Base-by-base conservation (phyloP, 2,113 vertebrate genomes). In the Hippocampus barbouri region DNA sequence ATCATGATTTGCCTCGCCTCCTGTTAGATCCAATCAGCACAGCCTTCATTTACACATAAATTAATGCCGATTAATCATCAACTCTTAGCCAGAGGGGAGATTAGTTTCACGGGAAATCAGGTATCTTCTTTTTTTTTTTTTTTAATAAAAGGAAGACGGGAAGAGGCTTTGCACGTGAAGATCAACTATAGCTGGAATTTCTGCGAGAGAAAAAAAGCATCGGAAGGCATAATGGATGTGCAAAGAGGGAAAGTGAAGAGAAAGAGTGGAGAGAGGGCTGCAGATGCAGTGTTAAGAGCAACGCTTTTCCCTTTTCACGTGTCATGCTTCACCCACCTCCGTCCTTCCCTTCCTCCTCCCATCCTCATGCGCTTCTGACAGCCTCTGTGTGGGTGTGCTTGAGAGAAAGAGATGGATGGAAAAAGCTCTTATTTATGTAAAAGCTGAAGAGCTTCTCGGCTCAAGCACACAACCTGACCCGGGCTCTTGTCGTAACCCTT, bases 371-470 rank as follows among this genome's bases (percentile, higher is more conserved):
- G 91, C 84, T 86, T 90, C 85, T 91, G 89, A 91, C 91, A 90
- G 90, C 84, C 89, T 89, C 91, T 91, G 91, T 92, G 92, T 93
- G 91, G 91, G 92, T 88, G 91, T 91, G 87, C 81, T 87, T 86
- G 86, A 88, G 83, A 90, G 86, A 88, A 83, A 90, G 82, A 86
- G 85, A 83, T 82, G 69, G 78, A 85, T 81, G 85, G 81, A 87
- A 86, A 82, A 89, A 83, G 87, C 87, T 92, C 89, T 92, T 92
- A 88, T 91, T 90, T 91, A 90, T 91, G 90, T 90, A 90, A 90
- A 91, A 90, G 86, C 83, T 86, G 88, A 90, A 84, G 86, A 91
- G 84, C 82, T 88, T 80, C 86, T 87, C 78, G 40, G 82, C 79
- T 88, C 76, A 85, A 90, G 87, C 80, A 78, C 75, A 56, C 80